phyloP scores from a whole-genome alignment of 1,140 invertebrate genomes.

The Diorhabda sublineata region DNA sequence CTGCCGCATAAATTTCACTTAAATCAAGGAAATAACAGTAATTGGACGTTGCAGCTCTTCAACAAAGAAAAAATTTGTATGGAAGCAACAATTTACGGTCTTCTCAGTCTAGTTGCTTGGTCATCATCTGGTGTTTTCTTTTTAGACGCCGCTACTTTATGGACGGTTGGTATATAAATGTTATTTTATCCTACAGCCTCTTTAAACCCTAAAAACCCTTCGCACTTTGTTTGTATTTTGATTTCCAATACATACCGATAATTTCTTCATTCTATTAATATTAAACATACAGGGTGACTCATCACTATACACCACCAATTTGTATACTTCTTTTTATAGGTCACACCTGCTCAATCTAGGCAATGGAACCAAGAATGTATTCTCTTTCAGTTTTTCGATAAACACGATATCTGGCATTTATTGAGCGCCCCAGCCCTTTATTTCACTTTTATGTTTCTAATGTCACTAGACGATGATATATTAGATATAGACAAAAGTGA shows the following conservation, averaged over 20 bases:
- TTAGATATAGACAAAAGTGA: conserved; percentile 29
- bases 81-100: conserved; percentile 63
- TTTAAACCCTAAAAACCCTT: no score
- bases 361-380: conserved; percentile 61
- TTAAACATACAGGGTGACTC: no score
- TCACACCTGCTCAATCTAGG: conserved; percentile 62
- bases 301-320: no score
- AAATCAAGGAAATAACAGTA: no score
- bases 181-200: not conserved
- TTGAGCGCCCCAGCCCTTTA: conserved; percentile 64
- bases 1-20: no score
- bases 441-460: conserved; percentile 61
- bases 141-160: conserved; percentile 70
- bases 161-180: conserved; percentile 57
- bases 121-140: conserved; percentile 68
- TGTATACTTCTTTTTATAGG: conserved; percentile 40
- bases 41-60: conserved; percentile 50
- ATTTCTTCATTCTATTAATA: no score
- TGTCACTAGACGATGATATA: conserved; percentile 44
- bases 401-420: conserved; percentile 72
- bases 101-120: conserved; percentile 64
- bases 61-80: conserved; percentile 63
- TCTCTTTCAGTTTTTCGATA: conserved; percentile 65
- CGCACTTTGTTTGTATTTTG: no score
- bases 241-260: no score